phyloP scores from a whole-genome alignment of 2,113 vertebrate species.

The Poecile atricapillus region DNA sequence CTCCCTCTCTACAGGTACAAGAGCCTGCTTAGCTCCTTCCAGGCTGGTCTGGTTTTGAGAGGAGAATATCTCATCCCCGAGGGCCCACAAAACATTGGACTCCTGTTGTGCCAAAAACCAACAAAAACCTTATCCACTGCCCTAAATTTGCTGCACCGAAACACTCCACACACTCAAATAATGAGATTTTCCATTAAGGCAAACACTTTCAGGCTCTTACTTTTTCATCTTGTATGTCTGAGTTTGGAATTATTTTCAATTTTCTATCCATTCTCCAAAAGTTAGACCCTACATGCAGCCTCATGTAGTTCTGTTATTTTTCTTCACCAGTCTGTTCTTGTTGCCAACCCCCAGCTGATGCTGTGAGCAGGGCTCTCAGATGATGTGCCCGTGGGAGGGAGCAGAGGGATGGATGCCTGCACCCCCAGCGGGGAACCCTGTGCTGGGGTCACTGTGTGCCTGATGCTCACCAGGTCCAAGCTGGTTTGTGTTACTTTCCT shows the following conservation, averaged over 20 bases:
- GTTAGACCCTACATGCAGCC: neutral
- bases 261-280: neutral
- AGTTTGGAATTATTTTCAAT: neutral
- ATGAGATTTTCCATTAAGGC: neutral
- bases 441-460: neutral
- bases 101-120: neutral
- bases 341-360: rapidly evolving
- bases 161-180: neutral
- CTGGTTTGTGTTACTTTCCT: neutral
- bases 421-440: rapidly evolving
- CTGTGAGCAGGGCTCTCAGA: neutral
- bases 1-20: neutral
- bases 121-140: neutral
- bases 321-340: neutral
- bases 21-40: neutral
- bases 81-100: neutral
- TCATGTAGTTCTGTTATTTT: neutral
- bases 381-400: rapidly evolving
- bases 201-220: neutral
- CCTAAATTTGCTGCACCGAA: neutral
- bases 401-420: neutral
- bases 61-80: neutral
- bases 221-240: neutral
- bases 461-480: neutral
- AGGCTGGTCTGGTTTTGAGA: neutral